Base-by-base conservation (phyloP, 2,797 vertebrate genomes). In the Oreonectes daqikongensis region DNA sequence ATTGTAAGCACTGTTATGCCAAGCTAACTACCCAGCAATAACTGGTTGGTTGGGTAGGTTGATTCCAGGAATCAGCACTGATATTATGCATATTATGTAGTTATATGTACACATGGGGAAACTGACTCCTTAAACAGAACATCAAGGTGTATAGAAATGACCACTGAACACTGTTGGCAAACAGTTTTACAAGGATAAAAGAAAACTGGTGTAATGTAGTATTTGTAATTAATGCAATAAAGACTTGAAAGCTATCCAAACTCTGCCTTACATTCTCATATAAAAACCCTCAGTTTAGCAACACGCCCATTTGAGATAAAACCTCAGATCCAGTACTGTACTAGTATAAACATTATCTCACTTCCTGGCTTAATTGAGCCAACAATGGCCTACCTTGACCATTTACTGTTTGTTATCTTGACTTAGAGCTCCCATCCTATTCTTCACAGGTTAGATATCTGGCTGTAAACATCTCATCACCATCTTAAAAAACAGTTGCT, bases 171-270 rank as follows among this genome's bases (percentile, higher is more conserved):
- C 46, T 48, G 17, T 42, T 42, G 6, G 26, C 46, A n/a, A 46
- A 42, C 4, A 52, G 5, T 7, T 12, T 17, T 70, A 40, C 7
- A 15, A 2, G 11, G 48, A 50, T 7, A 6, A 53, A 53, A 2
- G 46, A n/a, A 14, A 53, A 53, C 50, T 38, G 6, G 4, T 73
- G 44, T 24, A 18, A 10, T 24, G 12, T 6, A 55, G 14, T 2
- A 24, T 64, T 52, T 64, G 20, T 40, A 15, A 28, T 52, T 18
- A 52, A 50, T 63, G 8, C 20, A 72, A 55, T 69, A 40, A 69
- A 69, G 4, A 20, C 8, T 50, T 63, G 11, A 38, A 63, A 38
- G 4, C 0, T 14, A 48, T 35, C 5, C 1, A 50, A 24, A 12
- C 12, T 61, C 3, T 24, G 50, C 10, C 10, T 22, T 22, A 3